These are phyloP conservation scores for Imbricaverruca yamaguchii DNA, from an alignment of 2,888 invertebrate species.

Conservation along the genomic window DNA sequence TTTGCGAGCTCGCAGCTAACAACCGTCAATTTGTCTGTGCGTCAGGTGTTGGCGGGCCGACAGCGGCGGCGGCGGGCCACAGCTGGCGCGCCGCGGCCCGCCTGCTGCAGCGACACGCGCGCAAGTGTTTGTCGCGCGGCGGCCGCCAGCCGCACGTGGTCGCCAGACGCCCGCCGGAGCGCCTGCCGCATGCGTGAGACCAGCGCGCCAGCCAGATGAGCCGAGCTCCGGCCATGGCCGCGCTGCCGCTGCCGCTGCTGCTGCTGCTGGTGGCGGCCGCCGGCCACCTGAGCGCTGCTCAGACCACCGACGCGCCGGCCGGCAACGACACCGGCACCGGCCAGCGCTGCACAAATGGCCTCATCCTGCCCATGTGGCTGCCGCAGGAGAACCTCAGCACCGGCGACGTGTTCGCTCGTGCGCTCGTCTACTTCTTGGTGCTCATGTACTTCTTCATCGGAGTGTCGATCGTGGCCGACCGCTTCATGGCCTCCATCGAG, in stretches of 20 bases:
- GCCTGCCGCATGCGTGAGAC: constrained; percentile 23
- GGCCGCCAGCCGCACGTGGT: too few species aligned
- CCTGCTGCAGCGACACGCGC: too few species aligned
- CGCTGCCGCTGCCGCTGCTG: constrained; percentile 27
- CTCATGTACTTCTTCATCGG: constrained; percentile 96
- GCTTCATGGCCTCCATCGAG: constrained; percentile 99
- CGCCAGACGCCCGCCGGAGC: neutral
- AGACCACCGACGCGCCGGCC: constrained; percentile 27
- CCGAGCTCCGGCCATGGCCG: constrained; percentile 24
- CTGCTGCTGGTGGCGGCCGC: constrained; percentile 28
- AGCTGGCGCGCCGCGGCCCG: too few species aligned
- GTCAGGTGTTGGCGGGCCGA: too few species aligned
- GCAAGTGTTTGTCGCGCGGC: too few species aligned
- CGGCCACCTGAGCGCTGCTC: constrained; percentile 26
- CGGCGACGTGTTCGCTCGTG: constrained; percentile 73
- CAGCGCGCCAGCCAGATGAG: constrained; percentile 24
- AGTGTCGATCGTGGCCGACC: constrained; percentile 95
- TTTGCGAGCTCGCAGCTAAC: too few species aligned
- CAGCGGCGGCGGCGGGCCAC: too few species aligned
- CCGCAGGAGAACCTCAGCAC: constrained; percentile 68
- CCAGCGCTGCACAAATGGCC: constrained; percentile 64
- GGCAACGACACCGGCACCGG: constrained; percentile 2
- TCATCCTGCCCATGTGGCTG: constrained; percentile 79
- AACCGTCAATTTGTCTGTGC: too few species aligned
- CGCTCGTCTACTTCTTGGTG: constrained; percentile 77